A percentile compares a stretch with the other conserved stretches of the same genome.
Conservation (phyloP, 2,888 invertebrate genomes). For the Synergus gifuensis region DNA sequence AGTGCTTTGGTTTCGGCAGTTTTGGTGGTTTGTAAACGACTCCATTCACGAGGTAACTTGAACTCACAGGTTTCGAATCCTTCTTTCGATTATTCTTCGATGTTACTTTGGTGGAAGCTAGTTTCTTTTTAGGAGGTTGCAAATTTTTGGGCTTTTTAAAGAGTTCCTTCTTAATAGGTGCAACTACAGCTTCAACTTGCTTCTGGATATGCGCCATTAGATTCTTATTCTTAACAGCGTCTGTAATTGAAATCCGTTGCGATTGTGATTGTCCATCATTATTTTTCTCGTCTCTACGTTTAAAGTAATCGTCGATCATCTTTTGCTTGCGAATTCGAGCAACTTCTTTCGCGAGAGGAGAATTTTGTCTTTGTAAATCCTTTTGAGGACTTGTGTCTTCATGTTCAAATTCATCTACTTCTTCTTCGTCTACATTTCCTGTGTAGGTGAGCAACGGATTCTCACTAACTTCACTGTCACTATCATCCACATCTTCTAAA, state of each 20-base stretch:
- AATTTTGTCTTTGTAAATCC: background rate
- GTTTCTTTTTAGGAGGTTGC: background rate
- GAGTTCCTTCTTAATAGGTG: background rate
- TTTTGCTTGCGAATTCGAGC: background rate
- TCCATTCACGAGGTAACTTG: constrained; percentile 69
- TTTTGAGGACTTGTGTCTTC: background rate
- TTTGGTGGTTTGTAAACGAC: constrained; percentile 66
- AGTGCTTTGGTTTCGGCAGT: constrained; percentile 65
- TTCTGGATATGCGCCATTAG: background rate
- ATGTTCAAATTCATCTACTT: background rate
- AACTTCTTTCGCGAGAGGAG: background rate
- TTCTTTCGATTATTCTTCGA: constrained; percentile 14
- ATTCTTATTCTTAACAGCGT: background rate
- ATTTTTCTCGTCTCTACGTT: background rate
- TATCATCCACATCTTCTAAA: background rate
- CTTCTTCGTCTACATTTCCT: background rate
- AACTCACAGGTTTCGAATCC: constrained; percentile 53
- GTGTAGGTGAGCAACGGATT: background rate
- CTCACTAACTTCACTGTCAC: background rate
- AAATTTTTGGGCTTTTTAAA: background rate
- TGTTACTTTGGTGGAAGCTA: background rate
- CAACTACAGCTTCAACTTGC: background rate
- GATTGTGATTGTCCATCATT: background rate
- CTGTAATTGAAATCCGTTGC: background rate
- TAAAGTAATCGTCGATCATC: background rate